Conservation (phyloP, 2,888 invertebrate species). For the Temnothorax ravouxi region DNA sequence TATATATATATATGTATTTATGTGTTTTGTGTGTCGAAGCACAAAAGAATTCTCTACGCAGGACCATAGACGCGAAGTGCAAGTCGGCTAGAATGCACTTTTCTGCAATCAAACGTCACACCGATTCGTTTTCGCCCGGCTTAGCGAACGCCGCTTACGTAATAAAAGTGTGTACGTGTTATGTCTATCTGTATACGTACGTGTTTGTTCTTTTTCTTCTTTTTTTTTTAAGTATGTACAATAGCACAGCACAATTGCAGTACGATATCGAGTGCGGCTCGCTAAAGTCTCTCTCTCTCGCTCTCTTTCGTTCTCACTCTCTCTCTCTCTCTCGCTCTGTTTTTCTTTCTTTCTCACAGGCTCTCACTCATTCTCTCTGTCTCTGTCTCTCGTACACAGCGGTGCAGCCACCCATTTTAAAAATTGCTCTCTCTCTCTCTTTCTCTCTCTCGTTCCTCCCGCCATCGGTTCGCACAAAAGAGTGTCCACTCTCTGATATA, state of each 20-base stretch:
- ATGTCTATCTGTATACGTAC: conserved; percentile 46
- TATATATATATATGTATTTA: background rate
- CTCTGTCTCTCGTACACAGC: conserved; percentile 45
- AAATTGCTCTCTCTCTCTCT: conserved; percentile 46
- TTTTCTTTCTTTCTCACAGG: conserved; percentile 23
- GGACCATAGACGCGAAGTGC: conserved; percentile 45
- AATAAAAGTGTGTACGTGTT: conserved; percentile 53
- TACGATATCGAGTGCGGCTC: conserved; percentile 78
- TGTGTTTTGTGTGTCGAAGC: conserved; percentile 21
- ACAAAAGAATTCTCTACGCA: conserved; percentile 45
- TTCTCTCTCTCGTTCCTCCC: conserved; percentile 6
- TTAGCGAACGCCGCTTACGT: conserved; percentile 51
- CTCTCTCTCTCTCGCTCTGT: conserved; percentile 37
- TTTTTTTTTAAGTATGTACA: conserved; percentile 76
- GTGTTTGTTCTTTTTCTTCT: conserved; percentile 27
- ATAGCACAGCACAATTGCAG: conserved; percentile 80
- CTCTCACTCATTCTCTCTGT: conserved; percentile 22
- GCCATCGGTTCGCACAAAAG: conserved; percentile 70
- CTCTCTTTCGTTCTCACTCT: conserved; percentile 4
- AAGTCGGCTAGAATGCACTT: conserved; percentile 46
- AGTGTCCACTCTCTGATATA: conserved; percentile 76
- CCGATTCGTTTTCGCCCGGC: conserved; percentile 51
- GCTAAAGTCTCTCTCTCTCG: conserved; percentile 71
- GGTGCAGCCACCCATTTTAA: conserved; percentile 46
- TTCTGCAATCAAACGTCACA: conserved; percentile 54